Evolutionary conservation across 2,888 invertebrate species (phyloP), one percentile per base, ranked within the genome.

Genomic region (Pyrrhosoma nymphula): DNA sequence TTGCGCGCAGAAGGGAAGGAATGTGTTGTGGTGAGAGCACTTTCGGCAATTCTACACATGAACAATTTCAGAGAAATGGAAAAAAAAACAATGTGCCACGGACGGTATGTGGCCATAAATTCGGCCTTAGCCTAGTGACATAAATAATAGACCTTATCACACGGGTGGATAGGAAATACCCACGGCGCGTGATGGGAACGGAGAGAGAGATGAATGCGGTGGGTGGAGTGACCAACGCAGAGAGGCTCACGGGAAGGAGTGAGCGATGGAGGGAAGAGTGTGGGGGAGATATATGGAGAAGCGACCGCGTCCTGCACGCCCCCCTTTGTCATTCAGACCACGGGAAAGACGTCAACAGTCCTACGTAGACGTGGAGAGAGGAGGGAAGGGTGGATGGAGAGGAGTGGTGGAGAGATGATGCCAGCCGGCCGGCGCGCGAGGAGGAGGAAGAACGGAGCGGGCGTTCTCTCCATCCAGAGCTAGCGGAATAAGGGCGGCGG

Each of bases 301-400:
- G 89, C 35, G 35, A 82, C 26, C 30, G 35, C 63, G 75, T 93
- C 47, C 69, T 35, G 35, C 69, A 75, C 69, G 69, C 69, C 60
- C 63, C 90, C 93, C n/a, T 89, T 75, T 75, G 93, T 75, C 93
- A 93, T 93, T 93, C 93, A 47, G 75, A 93, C 26, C 75, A 93
- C 93, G 69, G n/a, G 69, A n/a, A 69, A 26, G 75, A 75, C 69
- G 93, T 63, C 91, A 39, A 39, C 60, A 91, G 91, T 60, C 90
- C 60, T 20, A 60, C 47, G n/a, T 18, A 56, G 35, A 56, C 26
- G 26, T 39, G 89, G 55, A 55, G 89, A 90, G 56, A 56, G 56
- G 56, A n/a, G 56, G n/a, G n/a, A 90, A 56, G 12, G 56, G 20
- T 10, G 16, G 56, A 56, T 56, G 16, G 8, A 56, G n/a, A n/a